Base-by-base conservation (phyloP, 1,140 invertebrate genomes). In the Hirudo medicinalis region DNA sequence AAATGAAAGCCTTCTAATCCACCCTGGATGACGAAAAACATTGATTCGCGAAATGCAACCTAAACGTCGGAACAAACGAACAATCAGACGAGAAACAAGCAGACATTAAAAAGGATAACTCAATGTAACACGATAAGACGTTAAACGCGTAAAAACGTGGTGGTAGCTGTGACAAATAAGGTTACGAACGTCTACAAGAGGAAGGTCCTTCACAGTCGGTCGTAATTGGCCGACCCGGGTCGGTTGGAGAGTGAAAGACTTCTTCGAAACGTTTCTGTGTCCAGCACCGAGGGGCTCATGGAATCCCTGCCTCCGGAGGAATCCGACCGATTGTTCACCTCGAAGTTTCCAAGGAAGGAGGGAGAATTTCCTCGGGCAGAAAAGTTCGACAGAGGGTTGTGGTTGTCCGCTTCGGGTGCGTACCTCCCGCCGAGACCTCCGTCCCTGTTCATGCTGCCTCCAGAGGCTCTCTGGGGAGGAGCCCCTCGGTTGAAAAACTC, bases 341-440 rank as follows among this genome's bases (percentile, higher is more conserved):
- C 9, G 73, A 75, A 0, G 72, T 74, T 40, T 36, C 67, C 20
- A 25, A 74, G 19, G 54, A 75, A 13, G 72, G 71, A 22, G 71
- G 63, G 5, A 72, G 73, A 17, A 69, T 67, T 67, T 72, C 74
- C 19, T 74, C 76, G 57, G 71, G 72, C 27, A 75, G 75, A 55
- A 69, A 73, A 70, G 49, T 77, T 27, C 73, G 75, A 22, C 72
- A 73, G 54, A 67, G 75, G 49, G 53, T 77, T 8, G 54, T 76
- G 27, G 55, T 72, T 54, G 71, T 74, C 2, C 36, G 66, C 13
- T 70, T 73, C n/a, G 66, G 71, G 57, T 67, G 67, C 55, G 49
- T 49, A n/a, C 54, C 70, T 43, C 29, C 71, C 40, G 43, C 71
- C 53, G 22, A 60, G 36, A 5, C 67, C 40, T 32, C 69, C 55